Conservation (phyloP, 2,113 vertebrate genomes). For the Myodes glareolus region DNA sequence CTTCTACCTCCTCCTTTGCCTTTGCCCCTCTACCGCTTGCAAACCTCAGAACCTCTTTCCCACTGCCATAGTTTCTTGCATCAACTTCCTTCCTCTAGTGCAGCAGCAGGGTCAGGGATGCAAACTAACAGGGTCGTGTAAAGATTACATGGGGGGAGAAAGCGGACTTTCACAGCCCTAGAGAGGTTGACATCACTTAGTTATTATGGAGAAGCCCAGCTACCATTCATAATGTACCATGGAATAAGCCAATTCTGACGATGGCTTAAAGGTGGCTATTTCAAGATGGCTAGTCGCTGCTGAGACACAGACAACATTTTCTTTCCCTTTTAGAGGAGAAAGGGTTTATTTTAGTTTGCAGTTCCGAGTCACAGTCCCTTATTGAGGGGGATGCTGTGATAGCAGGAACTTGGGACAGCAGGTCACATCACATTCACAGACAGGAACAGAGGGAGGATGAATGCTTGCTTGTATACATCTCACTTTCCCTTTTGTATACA, state of each 20-base stretch:
- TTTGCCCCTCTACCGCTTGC: too few species aligned
- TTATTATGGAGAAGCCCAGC: neutral
- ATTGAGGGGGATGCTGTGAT: neutral
- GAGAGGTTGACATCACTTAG: neutral
- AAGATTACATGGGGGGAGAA: neutral
- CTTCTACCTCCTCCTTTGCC: neutral
- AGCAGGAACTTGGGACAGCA: neutral
- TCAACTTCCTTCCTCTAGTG: neutral
- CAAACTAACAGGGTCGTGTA: too few species aligned
- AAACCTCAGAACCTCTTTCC: neutral
- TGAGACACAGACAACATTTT: neutral
- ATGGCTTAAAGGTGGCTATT: neutral
- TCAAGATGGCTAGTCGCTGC: neutral
- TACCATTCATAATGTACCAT: too few species aligned
- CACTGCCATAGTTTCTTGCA: neutral
- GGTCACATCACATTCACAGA: neutral
- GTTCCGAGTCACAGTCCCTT: neutral
- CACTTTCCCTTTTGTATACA: neutral
- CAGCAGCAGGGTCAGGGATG: neutral
- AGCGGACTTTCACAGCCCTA: neutral
- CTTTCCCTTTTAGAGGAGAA: neutral
- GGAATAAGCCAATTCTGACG: too few species aligned
- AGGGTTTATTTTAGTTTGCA: neutral
- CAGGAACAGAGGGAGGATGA: neutral
- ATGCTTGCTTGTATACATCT: neutral